A percentile compares a stretch with the other conserved stretches of the same genome.
Evolutionary conservation across 2,888 invertebrate species (phyloP).

Genomic region (Melanostoma mellinum): DNA sequence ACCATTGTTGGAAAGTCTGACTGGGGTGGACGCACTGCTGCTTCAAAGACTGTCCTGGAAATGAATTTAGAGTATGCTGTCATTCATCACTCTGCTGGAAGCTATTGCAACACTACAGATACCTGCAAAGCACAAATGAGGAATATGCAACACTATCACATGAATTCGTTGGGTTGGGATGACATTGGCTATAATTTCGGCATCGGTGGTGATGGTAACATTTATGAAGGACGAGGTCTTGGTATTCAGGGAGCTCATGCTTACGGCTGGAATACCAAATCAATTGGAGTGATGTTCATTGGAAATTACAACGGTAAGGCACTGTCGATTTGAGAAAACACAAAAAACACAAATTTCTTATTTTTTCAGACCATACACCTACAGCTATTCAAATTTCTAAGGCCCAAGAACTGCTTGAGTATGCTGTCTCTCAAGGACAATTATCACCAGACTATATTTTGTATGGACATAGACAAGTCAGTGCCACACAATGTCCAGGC

Average conservation of each 20-base stretch:
- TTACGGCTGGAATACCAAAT: constrained; percentile 77
- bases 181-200: constrained; percentile 80
- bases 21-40: constrained; percentile 78
- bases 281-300: constrained; percentile 79
- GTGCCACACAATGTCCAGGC: constrained; percentile 79
- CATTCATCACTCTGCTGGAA: constrained; percentile 77
- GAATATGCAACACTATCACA: constrained; percentile 79
- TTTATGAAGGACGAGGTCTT: constrained; percentile 80
- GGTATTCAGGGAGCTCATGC: constrained; percentile 78
- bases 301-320: constrained; percentile 72
- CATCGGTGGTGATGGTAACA: constrained; percentile 79
- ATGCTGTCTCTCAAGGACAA: constrained; percentile 76
- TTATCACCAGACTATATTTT: constrained; percentile 76
- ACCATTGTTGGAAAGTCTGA: constrained; percentile 76
- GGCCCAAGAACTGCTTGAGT: constrained; percentile 76
- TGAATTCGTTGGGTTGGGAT: constrained; percentile 77
- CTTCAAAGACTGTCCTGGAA: constrained; percentile 72
- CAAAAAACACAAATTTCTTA: not conserved
- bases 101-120: constrained; percentile 75
- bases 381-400: constrained; percentile 75
- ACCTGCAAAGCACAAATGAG: constrained; percentile 77
- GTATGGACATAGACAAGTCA: constrained; percentile 79
- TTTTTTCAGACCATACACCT: constrained; percentile 71
- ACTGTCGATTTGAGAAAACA: not conserved
- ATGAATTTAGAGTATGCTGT: constrained; percentile 76